A percentile compares a stretch with the other conserved stretches of the same genome.
phyloP scores from a whole-genome alignment of 2,113 vertebrate genomes.

The Pygoscelis adeliae region DNA sequence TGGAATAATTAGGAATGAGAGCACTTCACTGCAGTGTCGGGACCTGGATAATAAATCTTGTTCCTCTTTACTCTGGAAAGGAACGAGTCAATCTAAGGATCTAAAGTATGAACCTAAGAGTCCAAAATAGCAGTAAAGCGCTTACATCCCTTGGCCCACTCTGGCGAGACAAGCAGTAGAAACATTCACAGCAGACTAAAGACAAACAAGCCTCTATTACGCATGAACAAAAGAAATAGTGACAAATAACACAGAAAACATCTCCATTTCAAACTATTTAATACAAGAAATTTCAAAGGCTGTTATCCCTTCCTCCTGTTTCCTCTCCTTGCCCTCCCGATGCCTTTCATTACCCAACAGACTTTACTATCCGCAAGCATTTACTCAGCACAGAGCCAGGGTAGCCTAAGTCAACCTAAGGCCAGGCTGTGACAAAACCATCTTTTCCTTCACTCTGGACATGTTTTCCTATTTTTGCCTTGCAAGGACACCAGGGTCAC shows the following conservation, averaged over 20 bases:
- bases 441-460: not conserved
- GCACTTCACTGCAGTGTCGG: not conserved
- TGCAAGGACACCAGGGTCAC: not conserved
- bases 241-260: not conserved
- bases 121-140: not conserved
- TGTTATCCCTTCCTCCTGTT: not conserved
- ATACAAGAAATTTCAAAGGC: not conserved
- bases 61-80: not conserved
- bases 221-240: not conserved
- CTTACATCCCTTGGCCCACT: not conserved
- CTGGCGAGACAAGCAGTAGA: not conserved
- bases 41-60: not conserved
- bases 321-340: not conserved
- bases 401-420: not conserved
- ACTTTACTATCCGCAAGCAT: not conserved
- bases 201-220: not conserved
- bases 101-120: not conserved
- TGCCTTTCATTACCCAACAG: not conserved
- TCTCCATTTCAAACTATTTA: not conserved
- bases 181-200: not conserved
- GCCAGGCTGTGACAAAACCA: not conserved
- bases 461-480: not conserved
- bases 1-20: not conserved
- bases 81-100: not conserved
- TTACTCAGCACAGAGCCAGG: not conserved